Percentiles rank a stretch among this genome's conserved stretches.
Evolutionary conservation across 2,888 invertebrate species (phyloP).

Genomic region (Mesoligia furuncula): DNA sequence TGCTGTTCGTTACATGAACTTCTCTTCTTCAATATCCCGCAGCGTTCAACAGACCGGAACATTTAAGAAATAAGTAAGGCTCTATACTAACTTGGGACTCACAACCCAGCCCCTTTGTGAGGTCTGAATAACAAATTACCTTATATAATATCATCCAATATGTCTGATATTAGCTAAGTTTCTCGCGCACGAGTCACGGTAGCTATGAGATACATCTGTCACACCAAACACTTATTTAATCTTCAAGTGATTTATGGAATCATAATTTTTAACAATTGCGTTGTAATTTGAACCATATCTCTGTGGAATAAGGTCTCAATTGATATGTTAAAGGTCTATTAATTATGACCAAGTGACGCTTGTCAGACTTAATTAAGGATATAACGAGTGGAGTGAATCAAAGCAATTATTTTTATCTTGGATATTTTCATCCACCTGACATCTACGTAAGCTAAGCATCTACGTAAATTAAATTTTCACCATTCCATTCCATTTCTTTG

Average conservation of each 20-base stretch:
- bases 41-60: background rate
- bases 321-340: background rate
- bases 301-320: background rate
- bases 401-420: background rate
- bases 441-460: no score
- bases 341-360: background rate
- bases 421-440: background rate
- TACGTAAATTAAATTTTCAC: no score
- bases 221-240: slow-evolving; percentile 10
- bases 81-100: background rate
- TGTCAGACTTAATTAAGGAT: background rate
- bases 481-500: background rate
- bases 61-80: background rate
- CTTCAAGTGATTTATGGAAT: slow-evolving; percentile 26
- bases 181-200: background rate
- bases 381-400: background rate
- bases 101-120: background rate
- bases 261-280: background rate
- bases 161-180: slow-evolving; percentile 33
- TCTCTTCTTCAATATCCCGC: background rate
- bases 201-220: slow-evolving; percentile 12
- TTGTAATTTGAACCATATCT: background rate
- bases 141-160: background rate
- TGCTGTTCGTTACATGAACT: background rate
- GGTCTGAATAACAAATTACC: background rate